These are phyloP conservation scores for Toxotes lorentzi DNA, from an alignment of 2,797 vertebrate species.

Conservation along the genomic window DNA sequence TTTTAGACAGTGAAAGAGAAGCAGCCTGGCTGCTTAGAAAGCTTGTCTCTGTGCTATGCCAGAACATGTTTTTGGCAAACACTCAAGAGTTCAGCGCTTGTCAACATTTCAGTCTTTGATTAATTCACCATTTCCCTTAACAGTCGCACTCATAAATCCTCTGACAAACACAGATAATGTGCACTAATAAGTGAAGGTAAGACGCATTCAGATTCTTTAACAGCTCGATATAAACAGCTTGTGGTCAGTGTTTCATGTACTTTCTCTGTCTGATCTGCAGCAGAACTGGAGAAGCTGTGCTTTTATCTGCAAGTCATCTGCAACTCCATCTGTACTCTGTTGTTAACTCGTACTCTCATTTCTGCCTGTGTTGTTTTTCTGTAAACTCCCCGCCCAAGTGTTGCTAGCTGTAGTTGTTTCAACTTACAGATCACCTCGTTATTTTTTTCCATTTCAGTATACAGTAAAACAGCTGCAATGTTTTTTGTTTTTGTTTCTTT, in stretches of 20 bases:
- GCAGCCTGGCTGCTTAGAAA: not conserved
- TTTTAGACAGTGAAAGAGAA: not conserved
- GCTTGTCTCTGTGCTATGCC: not conserved
- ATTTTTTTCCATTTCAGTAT: constrained; percentile 86
- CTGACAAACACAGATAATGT: constrained; percentile 99
- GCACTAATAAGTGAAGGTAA: constrained; percentile 77
- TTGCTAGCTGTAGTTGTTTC: constrained; percentile 90
- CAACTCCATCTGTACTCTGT: constrained; percentile 56
- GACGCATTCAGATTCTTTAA: constrained; percentile 33
- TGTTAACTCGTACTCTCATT: constrained; percentile 52
- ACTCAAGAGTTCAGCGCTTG: not conserved
- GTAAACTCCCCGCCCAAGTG: constrained; percentile 84
- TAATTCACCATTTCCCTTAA: constrained; percentile 87
- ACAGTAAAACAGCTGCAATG: constrained; percentile 91
- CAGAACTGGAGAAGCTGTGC: constrained; percentile 74
- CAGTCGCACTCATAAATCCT: constrained; percentile 94
- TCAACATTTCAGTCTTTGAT: constrained; percentile 4
- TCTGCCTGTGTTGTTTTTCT: constrained; percentile 81
- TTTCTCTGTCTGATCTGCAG: constrained; percentile 47
- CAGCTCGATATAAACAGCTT: not conserved
- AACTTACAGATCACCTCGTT: constrained; percentile 87
- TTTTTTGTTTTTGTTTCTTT: constrained; percentile 11
- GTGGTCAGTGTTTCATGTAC: constrained; percentile 22
- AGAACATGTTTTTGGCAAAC: not conserved
- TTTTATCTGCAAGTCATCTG: constrained; percentile 72